A percentile compares a stretch with the other conserved stretches of the same genome.
These are phyloP conservation scores for Anastatus disparis DNA, from an alignment of 1,140 invertebrate species.

Conservation along the genomic window DNA sequence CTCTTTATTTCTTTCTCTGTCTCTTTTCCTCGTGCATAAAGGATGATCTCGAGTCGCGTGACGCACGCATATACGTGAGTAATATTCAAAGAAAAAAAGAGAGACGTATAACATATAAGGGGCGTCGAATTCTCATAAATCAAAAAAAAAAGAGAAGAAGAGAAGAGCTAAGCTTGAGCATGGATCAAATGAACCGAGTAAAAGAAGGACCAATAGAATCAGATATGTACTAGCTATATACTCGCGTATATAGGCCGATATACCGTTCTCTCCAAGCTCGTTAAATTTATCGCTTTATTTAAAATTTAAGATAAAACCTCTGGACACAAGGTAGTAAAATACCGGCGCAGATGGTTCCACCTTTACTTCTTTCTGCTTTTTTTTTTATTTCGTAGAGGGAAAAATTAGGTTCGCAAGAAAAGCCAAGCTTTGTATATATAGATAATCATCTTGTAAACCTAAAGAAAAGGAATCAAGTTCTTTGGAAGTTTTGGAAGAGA, in stretches of 20 bases:
- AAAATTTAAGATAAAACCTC: slow-evolving; percentile 40
- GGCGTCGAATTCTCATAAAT: slow-evolving; percentile 10
- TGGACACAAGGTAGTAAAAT: too few relatives aligned
- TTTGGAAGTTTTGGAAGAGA: not conserved
- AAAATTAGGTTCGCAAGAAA: not conserved
- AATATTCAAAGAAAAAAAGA: not conserved
- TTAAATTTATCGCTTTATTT: slow-evolving; percentile 55
- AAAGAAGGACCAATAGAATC: slow-evolving; percentile 9
- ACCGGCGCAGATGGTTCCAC: not conserved
- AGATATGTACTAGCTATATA: not conserved
- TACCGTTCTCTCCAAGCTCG: slow-evolving; percentile 27
- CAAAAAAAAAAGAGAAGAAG: too few relatives aligned
- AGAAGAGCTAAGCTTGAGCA: not conserved
- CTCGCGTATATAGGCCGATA: too few relatives aligned
- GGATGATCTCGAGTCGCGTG: not conserved
- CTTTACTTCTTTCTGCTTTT: too few relatives aligned
- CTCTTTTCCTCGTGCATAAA: not conserved
- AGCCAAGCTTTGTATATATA: not conserved
- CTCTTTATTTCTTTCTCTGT: not conserved
- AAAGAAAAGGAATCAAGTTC: not conserved
- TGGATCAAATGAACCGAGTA: slow-evolving; percentile 15
- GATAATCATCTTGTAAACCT: slow-evolving; percentile 1
- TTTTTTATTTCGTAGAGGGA: not conserved
- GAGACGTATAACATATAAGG: not conserved
- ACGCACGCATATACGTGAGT: not conserved